Conservation (phyloP, 2,113 vertebrate genomes). For the Tachuris rubrigastra region DNA sequence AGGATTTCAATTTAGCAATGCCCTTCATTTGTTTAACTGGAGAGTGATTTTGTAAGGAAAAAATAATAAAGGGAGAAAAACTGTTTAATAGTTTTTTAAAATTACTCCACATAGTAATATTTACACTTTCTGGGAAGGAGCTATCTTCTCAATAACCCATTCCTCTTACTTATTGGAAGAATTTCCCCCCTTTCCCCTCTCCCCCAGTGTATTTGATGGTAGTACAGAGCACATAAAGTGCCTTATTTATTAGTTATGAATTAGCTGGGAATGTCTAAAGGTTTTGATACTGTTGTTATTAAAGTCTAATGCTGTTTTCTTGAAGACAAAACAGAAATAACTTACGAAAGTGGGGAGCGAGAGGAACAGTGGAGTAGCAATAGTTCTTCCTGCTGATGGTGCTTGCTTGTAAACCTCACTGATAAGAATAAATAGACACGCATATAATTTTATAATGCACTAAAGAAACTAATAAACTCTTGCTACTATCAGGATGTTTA, state of each 20-base stretch:
- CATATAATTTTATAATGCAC: not conserved
- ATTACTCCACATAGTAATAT: not conserved
- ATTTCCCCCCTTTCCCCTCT: not conserved
- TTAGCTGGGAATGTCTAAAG: not conserved
- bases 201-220: not conserved
- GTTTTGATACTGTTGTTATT: not conserved
- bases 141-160: not conserved
- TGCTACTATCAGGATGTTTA: not conserved
- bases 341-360: not conserved
- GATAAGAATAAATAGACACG: not conserved
- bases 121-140: not conserved
- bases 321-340: not conserved
- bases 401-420: not conserved
- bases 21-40: not conserved
- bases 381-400: not conserved
- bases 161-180: not conserved
- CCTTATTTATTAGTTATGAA: conserved; percentile 14
- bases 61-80: not conserved
- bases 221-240: not conserved
- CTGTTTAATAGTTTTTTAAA: not conserved
- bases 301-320: conserved; percentile 20
- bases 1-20: not conserved
- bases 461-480: not conserved
- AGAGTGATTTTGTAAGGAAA: not conserved
- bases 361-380: not conserved